Percentiles rank a stretch among this genome's conserved stretches.
Evolutionary conservation across 2,888 invertebrate genomes (phyloP).

Genomic region (Tinea semifulvella): DNA sequence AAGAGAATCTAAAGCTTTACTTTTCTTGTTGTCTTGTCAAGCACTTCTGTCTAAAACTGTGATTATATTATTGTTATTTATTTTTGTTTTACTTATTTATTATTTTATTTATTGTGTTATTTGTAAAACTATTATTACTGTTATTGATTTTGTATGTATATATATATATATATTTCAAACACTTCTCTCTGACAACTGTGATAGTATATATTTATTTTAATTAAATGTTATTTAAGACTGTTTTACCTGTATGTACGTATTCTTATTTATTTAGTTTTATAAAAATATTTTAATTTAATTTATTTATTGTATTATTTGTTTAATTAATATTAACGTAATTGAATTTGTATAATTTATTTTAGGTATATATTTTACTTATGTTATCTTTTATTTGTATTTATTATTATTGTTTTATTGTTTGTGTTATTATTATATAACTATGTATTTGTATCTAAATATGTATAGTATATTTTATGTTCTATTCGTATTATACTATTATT

Average conservation of each 20-base stretch:
- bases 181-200: background rate
- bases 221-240: slow-evolving; percentile 9
- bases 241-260: slow-evolving; percentile 14
- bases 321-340: background rate
- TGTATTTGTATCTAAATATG: slow-evolving; percentile 13
- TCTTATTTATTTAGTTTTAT: slow-evolving; percentile 12
- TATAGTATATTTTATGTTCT: background rate
- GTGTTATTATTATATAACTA: slow-evolving; percentile 4
- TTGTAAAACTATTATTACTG: too few species aligned
- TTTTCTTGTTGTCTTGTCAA: background rate
- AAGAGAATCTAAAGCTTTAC: background rate
- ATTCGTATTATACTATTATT: background rate
- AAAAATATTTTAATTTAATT: slow-evolving; percentile 13
- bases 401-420: slow-evolving; percentile 15
- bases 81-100: slow-evolving; percentile 13
- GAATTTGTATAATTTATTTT: background rate
- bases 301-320: slow-evolving; percentile 3
- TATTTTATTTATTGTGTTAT: slow-evolving; percentile 11
- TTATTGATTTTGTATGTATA: background rate
- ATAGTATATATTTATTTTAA: background rate
- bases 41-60: background rate
- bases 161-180: background rate
- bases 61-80: slow-evolving; percentile 13
- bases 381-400: slow-evolving; percentile 16
- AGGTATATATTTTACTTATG: slow-evolving; percentile 7